These are phyloP conservation scores for Ascidia mentula DNA, from an alignment of 23 tunicate species.

Conservation along the genomic window DNA sequence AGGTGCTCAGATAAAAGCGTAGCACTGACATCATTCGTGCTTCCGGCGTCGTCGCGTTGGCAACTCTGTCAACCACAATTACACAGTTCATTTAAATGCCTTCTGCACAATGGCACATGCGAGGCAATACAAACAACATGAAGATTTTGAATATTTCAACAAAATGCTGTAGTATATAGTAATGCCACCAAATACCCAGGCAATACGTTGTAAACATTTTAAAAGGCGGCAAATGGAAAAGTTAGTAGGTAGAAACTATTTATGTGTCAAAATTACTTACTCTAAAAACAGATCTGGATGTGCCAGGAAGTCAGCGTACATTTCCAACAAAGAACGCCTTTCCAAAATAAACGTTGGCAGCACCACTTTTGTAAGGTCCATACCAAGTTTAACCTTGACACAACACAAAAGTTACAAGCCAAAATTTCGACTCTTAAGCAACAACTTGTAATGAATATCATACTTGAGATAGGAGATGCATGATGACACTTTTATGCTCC, in stretches of 20 bases:
- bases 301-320: conserved; percentile 98
- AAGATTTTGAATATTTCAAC: too few relatives aligned
- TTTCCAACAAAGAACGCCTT: conserved; percentile 82
- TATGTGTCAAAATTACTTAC: conserved; percentile 33
- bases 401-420: too few relatives aligned
- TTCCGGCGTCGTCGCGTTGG: conserved; percentile 64
- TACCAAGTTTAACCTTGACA: conserved; percentile 82
- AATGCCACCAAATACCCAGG: too few relatives aligned
- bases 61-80: conserved; percentile 23
- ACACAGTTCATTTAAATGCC: too few relatives aligned
- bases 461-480: conserved; percentile 91
- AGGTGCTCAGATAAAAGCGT: conserved; percentile 87
- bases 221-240: too few relatives aligned
- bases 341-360: conserved; percentile 95
- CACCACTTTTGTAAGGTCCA: conserved; percentile 97
- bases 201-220: too few relatives aligned
- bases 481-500: conserved; percentile 92
- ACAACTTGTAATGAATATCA: not conserved
- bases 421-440: not conserved
- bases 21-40: conserved; percentile 81
- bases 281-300: conserved; percentile 79
- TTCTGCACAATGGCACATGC: too few relatives aligned
- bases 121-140: too few relatives aligned
- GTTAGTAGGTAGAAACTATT: too few relatives aligned
- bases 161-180: too few relatives aligned